Evolutionary conservation across 2,888 invertebrate species (phyloP), one percentile per base, ranked within the genome.

Genomic region (Oeneis ivallda): DNA sequence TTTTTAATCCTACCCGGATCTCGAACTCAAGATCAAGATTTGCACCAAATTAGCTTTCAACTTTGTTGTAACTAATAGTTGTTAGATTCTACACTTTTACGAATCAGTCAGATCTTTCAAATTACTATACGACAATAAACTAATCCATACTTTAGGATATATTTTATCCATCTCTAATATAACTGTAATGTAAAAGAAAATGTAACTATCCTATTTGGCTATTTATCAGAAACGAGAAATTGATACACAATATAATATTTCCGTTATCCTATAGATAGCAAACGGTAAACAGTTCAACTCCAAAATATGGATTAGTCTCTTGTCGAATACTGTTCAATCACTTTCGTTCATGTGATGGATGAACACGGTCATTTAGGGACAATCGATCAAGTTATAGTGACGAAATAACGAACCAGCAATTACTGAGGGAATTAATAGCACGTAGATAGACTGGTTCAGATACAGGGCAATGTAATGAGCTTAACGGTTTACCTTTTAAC

Each of bases 241-340:
- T 11, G 9, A 17, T 49, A 19, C 8, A 19, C 19, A 19, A 19
- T 9, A 6, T 56, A 19, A 41, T 13, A 52, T 4, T 11, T 43
- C 19, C 49, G 11, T 1, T 26, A 26, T 26, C 26, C 26, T 26
- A 26, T 9, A 11, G 11, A 26, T 13, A 26, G 8, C 10, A 19
- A 43, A n/a, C 32, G 43, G 58, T 58, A 45, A 58, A 58, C 45
- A 45, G 45, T 45, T 58, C 9, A 59, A 59, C 59, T 49, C 47
- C 59, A 37, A 59, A 60, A 37, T 50, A 50, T 52, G 41, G 19
- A 61, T 61, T 52, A 61, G 39, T 52, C 61, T 50, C 61, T 15
- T 41, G 61, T 61, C 61, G 39, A 52, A 15, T 65, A 62, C 56
- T 59, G 58, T 65, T 70, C 71, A 69, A 71, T 71, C 71, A 71